Conservation (phyloP, 2,113 vertebrate species). For the Centropus bengalensis region DNA sequence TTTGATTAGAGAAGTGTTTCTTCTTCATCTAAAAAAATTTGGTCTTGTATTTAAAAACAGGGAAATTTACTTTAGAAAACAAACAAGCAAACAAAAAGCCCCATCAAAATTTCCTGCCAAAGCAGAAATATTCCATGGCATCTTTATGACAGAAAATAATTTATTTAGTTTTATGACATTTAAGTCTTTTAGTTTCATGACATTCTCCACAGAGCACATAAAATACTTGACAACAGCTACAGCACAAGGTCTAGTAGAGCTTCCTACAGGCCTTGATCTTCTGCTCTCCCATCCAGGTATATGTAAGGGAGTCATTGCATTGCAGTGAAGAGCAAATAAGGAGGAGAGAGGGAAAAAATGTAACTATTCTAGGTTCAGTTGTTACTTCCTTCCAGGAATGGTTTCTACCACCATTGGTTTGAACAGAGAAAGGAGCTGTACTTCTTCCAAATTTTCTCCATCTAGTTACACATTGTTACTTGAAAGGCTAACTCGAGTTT, state of each 20-base stretch:
- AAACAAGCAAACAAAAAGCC: too few species aligned
- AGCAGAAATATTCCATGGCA: neutral
- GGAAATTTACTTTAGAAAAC: neutral
- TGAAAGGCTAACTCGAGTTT: slow-evolving; percentile 76
- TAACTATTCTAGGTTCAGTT: neutral
- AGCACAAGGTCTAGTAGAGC: neutral
- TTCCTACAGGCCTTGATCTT: neutral
- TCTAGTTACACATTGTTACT: slow-evolving; percentile 69
- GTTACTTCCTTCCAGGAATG: slow-evolving; percentile 3
- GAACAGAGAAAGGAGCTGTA: slow-evolving; percentile 68
- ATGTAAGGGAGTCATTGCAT: neutral
- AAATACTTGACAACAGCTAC: neutral
- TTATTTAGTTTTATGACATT: neutral
- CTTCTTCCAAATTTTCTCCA: slow-evolving; percentile 65
- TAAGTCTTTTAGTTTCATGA: neutral
- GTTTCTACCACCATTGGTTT: slow-evolving; percentile 50
- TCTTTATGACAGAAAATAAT: neutral
- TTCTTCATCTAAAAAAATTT: neutral
- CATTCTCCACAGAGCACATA: neutral
- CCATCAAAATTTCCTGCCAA: neutral
- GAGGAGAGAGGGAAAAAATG: neutral
- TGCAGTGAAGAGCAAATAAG: neutral
- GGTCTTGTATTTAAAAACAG: neutral
- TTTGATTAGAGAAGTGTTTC: neutral
- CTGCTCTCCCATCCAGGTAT: neutral